Evolutionary conservation across 2,888 invertebrate species (phyloP).

Genomic region (Leptogaster cylindrica): DNA sequence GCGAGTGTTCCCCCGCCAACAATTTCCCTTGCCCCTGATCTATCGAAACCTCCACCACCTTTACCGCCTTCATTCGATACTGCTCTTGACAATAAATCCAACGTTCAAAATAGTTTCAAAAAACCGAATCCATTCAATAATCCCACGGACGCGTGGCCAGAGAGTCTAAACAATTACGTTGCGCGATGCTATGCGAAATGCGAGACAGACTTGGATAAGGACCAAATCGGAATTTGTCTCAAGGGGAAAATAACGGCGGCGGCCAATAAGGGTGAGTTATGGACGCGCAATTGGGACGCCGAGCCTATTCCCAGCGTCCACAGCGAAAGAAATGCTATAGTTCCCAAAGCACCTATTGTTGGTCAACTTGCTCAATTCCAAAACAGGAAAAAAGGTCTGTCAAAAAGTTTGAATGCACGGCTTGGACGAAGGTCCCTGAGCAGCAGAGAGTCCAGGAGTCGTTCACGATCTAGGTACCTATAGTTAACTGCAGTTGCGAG

Average conservation of each 20-base stretch:
- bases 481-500: not conserved
- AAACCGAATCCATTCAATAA: slow-evolving; percentile 63
- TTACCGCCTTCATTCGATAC: slow-evolving; percentile 49
- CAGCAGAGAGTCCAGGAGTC: slow-evolving; percentile 57
- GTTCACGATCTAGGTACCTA: slow-evolving; percentile 59
- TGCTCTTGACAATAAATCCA: not conserved
- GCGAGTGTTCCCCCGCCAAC: slow-evolving; percentile 60
- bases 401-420: slow-evolving; percentile 67
- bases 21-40: slow-evolving; percentile 52
- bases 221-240: slow-evolving; percentile 91
- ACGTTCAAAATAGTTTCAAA: slow-evolving; percentile 56
- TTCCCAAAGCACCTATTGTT: slow-evolving; percentile 66
- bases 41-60: slow-evolving; percentile 59
- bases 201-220: slow-evolving; percentile 85
- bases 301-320: slow-evolving; percentile 91
- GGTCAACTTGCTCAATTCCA: slow-evolving; percentile 65
- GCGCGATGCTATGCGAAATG: slow-evolving; percentile 92
- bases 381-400: slow-evolving; percentile 62
- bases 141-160: slow-evolving; percentile 77
- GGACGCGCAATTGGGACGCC: slow-evolving; percentile 92
- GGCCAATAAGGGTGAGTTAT: slow-evolving; percentile 84
- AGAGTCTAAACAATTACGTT: slow-evolving; percentile 84
- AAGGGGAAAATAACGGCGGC: slow-evolving; percentile 93
- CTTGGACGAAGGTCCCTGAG: slow-evolving; percentile 65
- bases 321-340: slow-evolving; percentile 72